phyloP scores from a whole-genome alignment of 2,797 vertebrate genomes.

The Bradypus variegatus region DNA sequence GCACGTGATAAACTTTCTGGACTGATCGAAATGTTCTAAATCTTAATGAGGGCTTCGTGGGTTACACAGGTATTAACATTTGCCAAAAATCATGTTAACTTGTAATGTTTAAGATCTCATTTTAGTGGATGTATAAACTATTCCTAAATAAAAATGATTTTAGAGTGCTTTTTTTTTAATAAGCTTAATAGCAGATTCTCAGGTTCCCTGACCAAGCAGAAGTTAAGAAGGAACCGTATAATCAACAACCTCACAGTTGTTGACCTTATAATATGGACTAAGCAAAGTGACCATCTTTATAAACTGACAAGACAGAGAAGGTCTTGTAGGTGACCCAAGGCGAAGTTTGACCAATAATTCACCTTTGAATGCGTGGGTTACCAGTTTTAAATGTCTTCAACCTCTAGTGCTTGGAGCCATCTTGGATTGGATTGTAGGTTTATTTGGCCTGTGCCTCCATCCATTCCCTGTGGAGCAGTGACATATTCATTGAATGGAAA shows the following conservation, averaged over 20 bases:
- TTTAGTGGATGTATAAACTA: not conserved
- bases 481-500: not conserved
- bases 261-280: not conserved
- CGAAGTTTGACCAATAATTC: not conserved
- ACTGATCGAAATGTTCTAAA: constrained; percentile 20
- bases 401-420: not conserved
- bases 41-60: not conserved
- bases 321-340: not conserved
- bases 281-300: not conserved
- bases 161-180: not conserved
- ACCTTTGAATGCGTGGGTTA: not conserved
- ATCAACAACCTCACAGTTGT: not conserved
- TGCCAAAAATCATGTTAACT: not conserved
- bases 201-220: not conserved
- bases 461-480: not conserved
- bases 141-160: constrained; percentile 13
- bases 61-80: not conserved
- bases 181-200: not conserved
- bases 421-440: not conserved
- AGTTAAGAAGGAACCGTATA: not conserved
- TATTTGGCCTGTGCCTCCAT: not conserved
- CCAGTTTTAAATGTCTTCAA: not conserved
- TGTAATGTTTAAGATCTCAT: not conserved
- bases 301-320: not conserved
- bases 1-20: not conserved